Conservation (phyloP, 2,113 vertebrate genomes). For the Scophthalmus maximus region DNA sequence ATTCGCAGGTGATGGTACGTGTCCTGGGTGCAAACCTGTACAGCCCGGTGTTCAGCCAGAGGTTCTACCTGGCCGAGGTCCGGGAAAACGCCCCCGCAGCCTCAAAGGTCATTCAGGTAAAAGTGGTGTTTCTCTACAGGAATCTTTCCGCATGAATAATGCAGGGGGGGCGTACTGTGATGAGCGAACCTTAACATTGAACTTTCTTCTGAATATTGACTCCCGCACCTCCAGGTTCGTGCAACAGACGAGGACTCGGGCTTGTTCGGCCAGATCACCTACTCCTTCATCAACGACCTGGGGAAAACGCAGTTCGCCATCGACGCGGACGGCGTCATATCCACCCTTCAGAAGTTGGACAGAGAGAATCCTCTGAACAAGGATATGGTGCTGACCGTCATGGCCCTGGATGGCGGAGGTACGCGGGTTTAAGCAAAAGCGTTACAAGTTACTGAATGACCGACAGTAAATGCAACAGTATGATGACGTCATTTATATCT, state of each 20-base stretch:
- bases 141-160: background rate
- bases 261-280: constrained; percentile 90
- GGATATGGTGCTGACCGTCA: constrained; percentile 90
- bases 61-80: constrained; percentile 92
- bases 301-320: constrained; percentile 91
- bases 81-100: constrained; percentile 89
- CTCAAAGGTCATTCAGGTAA: constrained; percentile 87
- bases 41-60: constrained; percentile 94
- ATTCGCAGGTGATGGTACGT: constrained; percentile 85
- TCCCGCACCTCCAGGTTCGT: constrained; percentile 80
- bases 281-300: constrained; percentile 93
- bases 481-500: no score
- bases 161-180: no score
- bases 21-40: constrained; percentile 95
- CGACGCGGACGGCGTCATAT: constrained; percentile 88
- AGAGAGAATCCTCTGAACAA: constrained; percentile 89
- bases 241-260: constrained; percentile 94
- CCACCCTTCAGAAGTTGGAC: constrained; percentile 90
- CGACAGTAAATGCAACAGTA: no score
- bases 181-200: no score
- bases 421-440: no score
- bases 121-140: background rate
- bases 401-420: constrained; percentile 95
- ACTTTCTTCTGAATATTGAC: no score
- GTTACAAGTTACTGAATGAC: no score